Evolutionary conservation across 2,888 invertebrate species (phyloP).

Genomic region (Adelphocoris suturalis): DNA sequence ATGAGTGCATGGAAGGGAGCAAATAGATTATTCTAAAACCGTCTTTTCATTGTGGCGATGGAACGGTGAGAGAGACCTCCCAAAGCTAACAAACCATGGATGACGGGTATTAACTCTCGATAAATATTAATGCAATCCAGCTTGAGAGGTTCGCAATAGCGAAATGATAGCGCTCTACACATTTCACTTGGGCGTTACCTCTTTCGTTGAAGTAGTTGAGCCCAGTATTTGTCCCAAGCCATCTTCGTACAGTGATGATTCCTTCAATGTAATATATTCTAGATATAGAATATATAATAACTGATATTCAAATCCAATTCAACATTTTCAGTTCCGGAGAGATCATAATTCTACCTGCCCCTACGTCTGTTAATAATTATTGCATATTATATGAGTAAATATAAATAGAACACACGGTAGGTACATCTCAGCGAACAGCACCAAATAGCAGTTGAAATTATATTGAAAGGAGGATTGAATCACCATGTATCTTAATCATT

Average conservation of each 20-base stretch:
- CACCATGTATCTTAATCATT: too few species aligned
- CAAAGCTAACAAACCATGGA: conserved; percentile 43
- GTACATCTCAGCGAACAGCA: too few species aligned
- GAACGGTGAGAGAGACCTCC: neutral
- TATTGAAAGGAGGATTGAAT: too few species aligned
- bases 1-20: neutral
- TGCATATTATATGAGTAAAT: too few species aligned
- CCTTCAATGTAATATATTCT: neutral
- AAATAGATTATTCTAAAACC: conserved; percentile 4
- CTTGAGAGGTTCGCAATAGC: neutral
- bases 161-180: neutral
- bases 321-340: too few species aligned
- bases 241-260: neutral
- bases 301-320: neutral
- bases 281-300: neutral
- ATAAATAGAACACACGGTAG: too few species aligned
- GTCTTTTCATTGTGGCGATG: conserved; percentile 36
- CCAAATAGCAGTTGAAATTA: too few species aligned
- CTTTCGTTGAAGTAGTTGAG: neutral
- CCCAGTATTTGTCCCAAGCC: neutral
- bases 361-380: too few species aligned
- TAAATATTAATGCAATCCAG: conserved; percentile 46
- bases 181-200: neutral
- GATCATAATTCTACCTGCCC: too few species aligned
- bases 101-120: conserved; percentile 42